These are phyloP conservation scores for Grapholita molesta DNA, from an alignment of 1,140 invertebrate genomes.

Conservation along the genomic window DNA sequence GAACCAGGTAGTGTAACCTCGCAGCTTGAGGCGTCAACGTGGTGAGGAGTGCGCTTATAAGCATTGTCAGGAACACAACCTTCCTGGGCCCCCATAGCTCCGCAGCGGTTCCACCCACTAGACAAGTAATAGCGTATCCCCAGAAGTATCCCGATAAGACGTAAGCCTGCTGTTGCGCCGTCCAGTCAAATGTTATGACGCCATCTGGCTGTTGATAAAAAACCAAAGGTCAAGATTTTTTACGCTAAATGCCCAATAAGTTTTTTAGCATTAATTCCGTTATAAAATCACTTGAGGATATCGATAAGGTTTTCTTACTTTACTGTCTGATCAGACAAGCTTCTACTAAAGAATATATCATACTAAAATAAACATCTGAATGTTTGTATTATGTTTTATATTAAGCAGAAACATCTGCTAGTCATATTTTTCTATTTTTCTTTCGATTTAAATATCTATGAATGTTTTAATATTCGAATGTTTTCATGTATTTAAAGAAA, in stretches of 20 bases:
- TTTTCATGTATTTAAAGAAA: too few relatives aligned
- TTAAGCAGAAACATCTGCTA: too few relatives aligned
- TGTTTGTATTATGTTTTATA: too few relatives aligned
- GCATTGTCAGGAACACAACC: conserved; percentile 83
- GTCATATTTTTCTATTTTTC: too few relatives aligned
- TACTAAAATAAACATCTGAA: too few relatives aligned
- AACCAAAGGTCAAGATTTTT: background rate
- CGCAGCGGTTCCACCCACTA: conserved; percentile 85
- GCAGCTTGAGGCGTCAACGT: conserved; percentile 83
- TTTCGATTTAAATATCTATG: too few relatives aligned
- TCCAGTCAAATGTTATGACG: conserved; percentile 60
- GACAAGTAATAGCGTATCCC: conserved; percentile 77
- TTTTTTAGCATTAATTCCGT: background rate
- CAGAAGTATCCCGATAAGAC: conserved; percentile 66
- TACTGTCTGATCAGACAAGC: too few relatives aligned
- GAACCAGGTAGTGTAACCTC: conserved; percentile 78
- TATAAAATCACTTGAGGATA: background rate
- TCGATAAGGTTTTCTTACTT: background rate
- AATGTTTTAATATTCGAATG: too few relatives aligned
- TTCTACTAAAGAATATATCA: too few relatives aligned
- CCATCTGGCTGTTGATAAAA: conserved; percentile 56
- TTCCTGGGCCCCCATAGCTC: conserved; percentile 85
- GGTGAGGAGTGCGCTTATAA: conserved; percentile 84
- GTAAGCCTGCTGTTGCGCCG: conserved; percentile 60
- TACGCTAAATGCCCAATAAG: background rate